Percentiles rank a stretch among this genome's conserved stretches.
Evolutionary conservation across 2,797 vertebrate genomes (phyloP).

Genomic region (Garrulus glandarius): DNA sequence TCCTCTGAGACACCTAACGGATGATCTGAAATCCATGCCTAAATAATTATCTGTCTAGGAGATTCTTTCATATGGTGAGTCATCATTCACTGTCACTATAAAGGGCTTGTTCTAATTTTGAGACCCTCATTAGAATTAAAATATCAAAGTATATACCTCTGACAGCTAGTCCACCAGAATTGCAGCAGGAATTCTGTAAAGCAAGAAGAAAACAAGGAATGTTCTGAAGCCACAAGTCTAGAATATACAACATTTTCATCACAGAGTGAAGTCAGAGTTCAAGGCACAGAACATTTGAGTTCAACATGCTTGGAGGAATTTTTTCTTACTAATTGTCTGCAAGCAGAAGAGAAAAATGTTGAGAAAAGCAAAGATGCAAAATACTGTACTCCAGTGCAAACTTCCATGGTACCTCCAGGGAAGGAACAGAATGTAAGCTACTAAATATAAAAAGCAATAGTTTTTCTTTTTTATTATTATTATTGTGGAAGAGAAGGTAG

Average conservation of each 20-base stretch:
- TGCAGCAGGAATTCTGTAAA: not conserved
- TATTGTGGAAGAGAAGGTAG: not conserved
- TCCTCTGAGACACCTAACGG: conserved; percentile 55
- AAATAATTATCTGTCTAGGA: conserved; percentile 62
- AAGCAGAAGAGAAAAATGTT: not conserved
- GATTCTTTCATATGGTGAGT: conserved; percentile 29
- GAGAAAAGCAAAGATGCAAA: not conserved
- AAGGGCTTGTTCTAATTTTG: conserved; percentile 57
- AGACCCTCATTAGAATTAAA: conserved; percentile 55
- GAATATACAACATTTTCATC: not conserved
- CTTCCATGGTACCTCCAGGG: not conserved
- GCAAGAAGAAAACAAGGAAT: conserved; percentile 6
- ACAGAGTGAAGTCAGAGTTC: not conserved
- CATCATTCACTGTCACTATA: conserved; percentile 55
- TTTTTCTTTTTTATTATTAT: not conserved
- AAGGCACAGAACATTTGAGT: not conserved
- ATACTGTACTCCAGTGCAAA: not conserved
- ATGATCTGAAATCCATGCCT: conserved; percentile 60
- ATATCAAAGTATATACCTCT: conserved; percentile 11
- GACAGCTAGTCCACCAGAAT: not conserved
- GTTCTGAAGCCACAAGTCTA: not conserved
- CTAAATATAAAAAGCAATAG: not conserved
- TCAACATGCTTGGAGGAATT: not conserved
- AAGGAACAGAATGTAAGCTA: not conserved
- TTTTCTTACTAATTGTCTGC: not conserved